Evolutionary conservation across 1,140 invertebrate species (phyloP), one percentile per base, ranked within the genome.

Genomic region (Drosophila sechellia): DNA sequence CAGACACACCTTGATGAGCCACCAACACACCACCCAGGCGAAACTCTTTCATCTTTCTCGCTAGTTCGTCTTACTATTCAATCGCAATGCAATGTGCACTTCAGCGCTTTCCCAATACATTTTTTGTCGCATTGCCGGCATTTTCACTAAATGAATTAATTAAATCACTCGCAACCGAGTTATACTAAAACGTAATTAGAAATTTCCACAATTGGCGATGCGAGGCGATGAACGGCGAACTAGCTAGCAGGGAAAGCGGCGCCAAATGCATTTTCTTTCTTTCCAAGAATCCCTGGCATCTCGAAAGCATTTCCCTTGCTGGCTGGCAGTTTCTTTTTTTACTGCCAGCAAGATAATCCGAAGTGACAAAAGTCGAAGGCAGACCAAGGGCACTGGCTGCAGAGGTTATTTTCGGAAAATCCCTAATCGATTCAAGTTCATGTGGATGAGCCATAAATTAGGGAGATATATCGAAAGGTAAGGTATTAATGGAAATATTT

Each of bases 61-160:
- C 59, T 42, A 60, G 27, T 34, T 59, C 11, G 54, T 12, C 37
- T 56, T 25, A 27, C 37, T 34, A 52, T 68, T 66, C 43, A 42
- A 68, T 49, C 40, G 27, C 54, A 43, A 1, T 43, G 54, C 54
- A 22, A 22, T 43, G 20, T 17, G 39, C 54, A 56, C 45, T 17
- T 37, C 6, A 3, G 17, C 48, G 69, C 54, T 72, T 71, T 70
- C 66, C 64, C 64, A 56, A 70, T 69, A 50, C 69, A 71, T 72
- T 64, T 63, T 54, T 58, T 74, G 74, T 74, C 54, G 65, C 81
- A 85, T 85, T 86, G 70, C 59, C 61, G 55, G 48, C 79, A 86
- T 86, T 86, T 86, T 86, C 83, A 89, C 83, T 74, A 83, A 86
- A 86, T 86, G 79, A 87, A 87, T 86, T 86, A 89, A 86, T 86